Conservation (phyloP, 2,797 vertebrate genomes). For the Lagocephalus sceleratus region DNA sequence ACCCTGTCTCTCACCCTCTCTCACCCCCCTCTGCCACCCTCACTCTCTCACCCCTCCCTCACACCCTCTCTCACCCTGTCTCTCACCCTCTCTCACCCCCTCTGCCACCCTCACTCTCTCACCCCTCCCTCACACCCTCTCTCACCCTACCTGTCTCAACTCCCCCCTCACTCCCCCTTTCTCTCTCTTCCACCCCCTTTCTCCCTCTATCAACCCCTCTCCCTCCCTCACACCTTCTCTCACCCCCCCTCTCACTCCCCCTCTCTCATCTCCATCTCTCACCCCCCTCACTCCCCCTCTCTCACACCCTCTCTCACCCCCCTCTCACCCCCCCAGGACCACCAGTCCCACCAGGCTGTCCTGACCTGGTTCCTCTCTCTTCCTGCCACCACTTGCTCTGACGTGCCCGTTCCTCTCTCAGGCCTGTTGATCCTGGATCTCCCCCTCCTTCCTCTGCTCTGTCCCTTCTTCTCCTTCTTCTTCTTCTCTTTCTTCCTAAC, state of each 20-base stretch:
- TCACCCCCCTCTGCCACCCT: neutral
- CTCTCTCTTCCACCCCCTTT: too few species aligned
- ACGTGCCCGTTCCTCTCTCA: slow-evolving; percentile 39
- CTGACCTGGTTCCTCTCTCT: slow-evolving; percentile 60
- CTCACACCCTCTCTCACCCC: too few species aligned
- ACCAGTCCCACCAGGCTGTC: slow-evolving; percentile 58
- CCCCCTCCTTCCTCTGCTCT: slow-evolving; percentile 12
- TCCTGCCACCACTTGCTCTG: slow-evolving; percentile 23
- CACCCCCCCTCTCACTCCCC: slow-evolving; percentile 13
- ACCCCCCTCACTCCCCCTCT: too few species aligned
- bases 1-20: too few species aligned
- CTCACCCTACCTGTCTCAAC: too few species aligned
- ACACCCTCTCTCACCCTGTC: too few species aligned
- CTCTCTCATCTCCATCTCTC: too few species aligned
- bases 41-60: too few species aligned
- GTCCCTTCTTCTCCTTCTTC: slow-evolving; percentile 10
- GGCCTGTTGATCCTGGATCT: slow-evolving; percentile 42
- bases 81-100: neutral
- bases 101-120: too few species aligned
- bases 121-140: slow-evolving; percentile 9
- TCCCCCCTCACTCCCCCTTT: too few species aligned
- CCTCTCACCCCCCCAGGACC: slow-evolving; percentile 13
- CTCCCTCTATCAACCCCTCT: too few species aligned
- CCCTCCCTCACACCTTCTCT: too few species aligned
- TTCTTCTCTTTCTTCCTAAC: slow-evolving; percentile 26